Evolutionary conservation across 2,113 vertebrate genomes (phyloP), one percentile per base, ranked within the genome.

Genomic region (Mesocricetus auratus): DNA sequence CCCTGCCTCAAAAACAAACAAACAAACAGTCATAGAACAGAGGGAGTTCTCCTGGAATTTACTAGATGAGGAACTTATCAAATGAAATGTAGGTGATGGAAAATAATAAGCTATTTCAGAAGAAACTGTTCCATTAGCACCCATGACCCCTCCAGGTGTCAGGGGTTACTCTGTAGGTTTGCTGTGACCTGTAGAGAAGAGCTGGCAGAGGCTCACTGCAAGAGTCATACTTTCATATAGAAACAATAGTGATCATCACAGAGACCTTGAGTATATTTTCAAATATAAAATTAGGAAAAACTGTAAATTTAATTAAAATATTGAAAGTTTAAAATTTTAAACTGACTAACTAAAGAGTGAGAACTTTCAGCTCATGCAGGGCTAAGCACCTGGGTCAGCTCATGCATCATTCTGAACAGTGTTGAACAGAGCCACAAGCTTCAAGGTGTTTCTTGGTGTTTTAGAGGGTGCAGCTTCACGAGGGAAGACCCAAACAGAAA

Each of bases 401-500:
- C 17, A 17, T 77, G 6, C 68, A 33, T 16, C 64, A 31, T 88
- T 82, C 90, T 60, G 11, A 86, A 7, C 86, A 87, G 36, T 90
- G 47, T 66, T 79, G 3, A 24, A 66, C 21, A 86, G 66, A n/a
- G 45, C 60, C 82, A 89, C 71, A 31, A 60, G 36, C 68, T 93
- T 85, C 62, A 90, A 81, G 33, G 60, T 95, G 0, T 94, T 60
- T 96, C n/a, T 96, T 42, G 89, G 7, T 96, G 0, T 95, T 92
- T 98, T 94, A 99, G 99, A 98, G 98, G 96, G 97, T 99, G 98
- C 99, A 99, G 98, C 99, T 99, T 98, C 99, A 99, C 2, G 99
- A 99, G 39, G 99, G 99, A 22, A 99, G 99, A 39, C 99, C 99
- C 58, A 99, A 99, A 96, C 99, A 99, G 98, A 99, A 99, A 98